Percentiles rank a stretch among this genome's conserved stretches.
Conservation (phyloP, 2,797 vertebrate genomes). For the Geotria australis region DNA sequence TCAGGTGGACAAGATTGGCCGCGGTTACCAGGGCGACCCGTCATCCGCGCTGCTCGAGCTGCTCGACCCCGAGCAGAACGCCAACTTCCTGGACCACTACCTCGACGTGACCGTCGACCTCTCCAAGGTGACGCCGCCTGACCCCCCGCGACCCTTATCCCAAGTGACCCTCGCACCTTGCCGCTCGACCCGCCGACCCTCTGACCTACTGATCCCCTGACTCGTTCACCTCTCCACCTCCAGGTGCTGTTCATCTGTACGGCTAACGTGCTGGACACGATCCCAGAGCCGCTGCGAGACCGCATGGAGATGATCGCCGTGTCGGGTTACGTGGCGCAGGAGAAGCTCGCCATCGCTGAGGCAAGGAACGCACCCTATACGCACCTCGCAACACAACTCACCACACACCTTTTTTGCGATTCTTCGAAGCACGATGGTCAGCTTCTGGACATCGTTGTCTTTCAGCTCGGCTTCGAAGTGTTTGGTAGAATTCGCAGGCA, state of each 20-base stretch:
- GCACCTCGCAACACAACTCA: no score
- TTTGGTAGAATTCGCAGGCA: no score
- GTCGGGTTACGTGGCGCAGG: slow-evolving; percentile 80
- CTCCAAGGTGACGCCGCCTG: slow-evolving; percentile 37
- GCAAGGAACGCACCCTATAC: slow-evolving; percentile 10
- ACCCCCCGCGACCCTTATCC: not conserved
- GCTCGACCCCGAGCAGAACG: slow-evolving; percentile 79
- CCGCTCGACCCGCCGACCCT: no score
- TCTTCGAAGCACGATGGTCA: no score
- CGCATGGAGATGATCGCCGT: slow-evolving; percentile 98
- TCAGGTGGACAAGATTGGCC: slow-evolving; percentile 89
- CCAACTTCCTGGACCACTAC: slow-evolving; percentile 88
- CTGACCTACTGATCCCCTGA: no score
- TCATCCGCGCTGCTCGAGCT: slow-evolving; percentile 73
- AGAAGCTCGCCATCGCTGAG: slow-evolving; percentile 91
- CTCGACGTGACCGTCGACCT: slow-evolving; percentile 82
- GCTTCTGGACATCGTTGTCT: no score
- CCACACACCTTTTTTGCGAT: no score
- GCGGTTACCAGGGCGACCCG: slow-evolving; percentile 83
- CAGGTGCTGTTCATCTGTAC: slow-evolving; percentile 92
- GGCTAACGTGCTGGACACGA: slow-evolving; percentile 68
- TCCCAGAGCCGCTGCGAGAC: slow-evolving; percentile 71
- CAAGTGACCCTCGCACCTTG: no score
- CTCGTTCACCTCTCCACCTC: not conserved
- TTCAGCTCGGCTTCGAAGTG: no score